Percentiles rank a stretch among this genome's conserved stretches.
Conservation (phyloP, 2,888 invertebrate species). For the Athalia cordata region DNA sequence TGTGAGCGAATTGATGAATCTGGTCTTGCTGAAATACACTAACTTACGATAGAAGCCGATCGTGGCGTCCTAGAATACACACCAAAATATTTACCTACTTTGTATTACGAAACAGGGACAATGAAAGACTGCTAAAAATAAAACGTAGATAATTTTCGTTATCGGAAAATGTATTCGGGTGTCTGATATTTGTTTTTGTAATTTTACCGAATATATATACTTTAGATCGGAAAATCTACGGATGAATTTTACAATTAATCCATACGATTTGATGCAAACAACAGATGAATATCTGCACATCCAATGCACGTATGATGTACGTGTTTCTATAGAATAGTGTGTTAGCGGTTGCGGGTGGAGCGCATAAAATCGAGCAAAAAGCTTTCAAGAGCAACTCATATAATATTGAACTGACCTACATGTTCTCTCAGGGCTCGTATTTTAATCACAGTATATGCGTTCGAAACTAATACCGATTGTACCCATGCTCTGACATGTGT, state of each 20-base stretch:
- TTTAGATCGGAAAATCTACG: no score
- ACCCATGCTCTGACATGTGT: conserved; percentile 37
- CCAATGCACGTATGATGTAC: not conserved
- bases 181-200: no score
- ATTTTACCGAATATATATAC: no score
- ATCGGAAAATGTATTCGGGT: no score
- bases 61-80: no score
- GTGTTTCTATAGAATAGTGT: not conserved
- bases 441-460: conserved; percentile 36
- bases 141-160: no score
- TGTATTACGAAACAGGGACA: no score
- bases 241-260: conserved; percentile 2
- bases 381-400: conserved; percentile 24
- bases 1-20: no score
- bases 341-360: not conserved
- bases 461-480: conserved; percentile 39
- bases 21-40: no score
- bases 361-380: not conserved
- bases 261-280: conserved; percentile 11
- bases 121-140: no score
- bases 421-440: conserved; percentile 27
- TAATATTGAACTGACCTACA: conserved; percentile 24
- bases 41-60: no score
- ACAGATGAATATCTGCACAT: conserved; percentile 14
- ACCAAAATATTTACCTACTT: no score